Conservation (phyloP, 2,113 vertebrate genomes). For the Cynocephalus volans region DNA sequence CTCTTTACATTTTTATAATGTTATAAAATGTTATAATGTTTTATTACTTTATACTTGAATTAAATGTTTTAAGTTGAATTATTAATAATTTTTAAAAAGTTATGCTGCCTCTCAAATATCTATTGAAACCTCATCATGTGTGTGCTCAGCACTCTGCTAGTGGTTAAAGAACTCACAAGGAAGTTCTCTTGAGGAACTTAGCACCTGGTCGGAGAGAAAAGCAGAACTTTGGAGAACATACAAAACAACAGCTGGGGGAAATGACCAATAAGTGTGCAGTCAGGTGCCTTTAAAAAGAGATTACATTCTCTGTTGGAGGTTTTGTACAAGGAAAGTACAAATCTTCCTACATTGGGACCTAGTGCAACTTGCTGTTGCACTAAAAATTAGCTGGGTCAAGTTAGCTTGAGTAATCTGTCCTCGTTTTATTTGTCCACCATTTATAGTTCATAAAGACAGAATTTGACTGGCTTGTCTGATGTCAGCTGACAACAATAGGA, state of each 20-base stretch:
- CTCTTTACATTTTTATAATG: background rate
- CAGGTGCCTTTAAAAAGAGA: background rate
- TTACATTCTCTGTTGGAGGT: background rate
- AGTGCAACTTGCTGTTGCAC: background rate
- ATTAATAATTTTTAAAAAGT: background rate
- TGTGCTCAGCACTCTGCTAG: conserved; percentile 8
- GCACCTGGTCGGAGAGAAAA: background rate
- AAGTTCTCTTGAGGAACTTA: conserved; percentile 58
- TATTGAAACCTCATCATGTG: background rate
- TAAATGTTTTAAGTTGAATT: background rate
- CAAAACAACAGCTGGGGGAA: background rate
- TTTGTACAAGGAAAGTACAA: background rate
- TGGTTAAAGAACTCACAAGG: background rate
- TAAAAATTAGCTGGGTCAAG: background rate
- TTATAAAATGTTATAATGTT: background rate
- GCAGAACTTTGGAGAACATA: conserved; percentile 63
- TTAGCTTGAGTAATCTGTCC: background rate
- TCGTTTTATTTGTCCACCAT: background rate
- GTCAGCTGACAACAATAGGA: background rate
- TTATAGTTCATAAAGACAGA: background rate
- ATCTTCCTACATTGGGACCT: background rate
- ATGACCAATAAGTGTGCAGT: background rate
- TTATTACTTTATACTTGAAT: background rate
- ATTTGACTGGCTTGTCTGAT: background rate
- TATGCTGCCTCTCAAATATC: background rate